Base-by-base conservation (phyloP, 1,140 invertebrate genomes). In the Epicauta chinensis region DNA sequence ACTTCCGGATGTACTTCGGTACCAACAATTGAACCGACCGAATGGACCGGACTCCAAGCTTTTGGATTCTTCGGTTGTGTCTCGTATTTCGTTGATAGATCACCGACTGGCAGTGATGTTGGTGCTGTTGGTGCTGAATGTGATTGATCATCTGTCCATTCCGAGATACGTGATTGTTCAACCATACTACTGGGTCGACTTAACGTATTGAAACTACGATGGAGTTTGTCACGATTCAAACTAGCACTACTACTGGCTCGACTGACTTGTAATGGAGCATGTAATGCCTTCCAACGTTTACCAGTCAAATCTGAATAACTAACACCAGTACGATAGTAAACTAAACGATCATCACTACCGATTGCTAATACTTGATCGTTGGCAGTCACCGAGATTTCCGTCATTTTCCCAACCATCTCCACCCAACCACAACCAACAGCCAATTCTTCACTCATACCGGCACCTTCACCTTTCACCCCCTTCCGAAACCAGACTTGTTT, bases 401-500 rank as follows among this genome's bases (percentile, higher is more conserved):
- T 78, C 79, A 95, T 89, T 69, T 84, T 82, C 23, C 86, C 90
- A 62, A 85, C 85, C 81, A 95, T 83, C 78, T 88, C 83, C 53
- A 85, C 82, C 91, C 88, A 90, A 16, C 84, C 82, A 68, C 76
- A 82, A 2, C 87, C 86, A 61, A 81, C 81, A 16, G 84, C 82
- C 38, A 83, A 70, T 64, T 83, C 78, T 69, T 87, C 84, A 59
- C 81, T 86, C 46, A 80, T 71, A 13, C 81, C 83, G 17, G 82
- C 76, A 51, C 76, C 77, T 62, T 82, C 82, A 3, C 84, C 82
- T 67, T 83, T 82, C 15, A 93, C 80, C 16, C 91, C 90, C 71
- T 90, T 85, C 57, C 90, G 77, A 34, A 93, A 93, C 90, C 90
- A 94, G n/a, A 93, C 87, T 64, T 82, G 81, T 48, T 84, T 81